Base-by-base conservation (phyloP, 2,888 invertebrate species). In the Rhimphoctona megacephalus region DNA sequence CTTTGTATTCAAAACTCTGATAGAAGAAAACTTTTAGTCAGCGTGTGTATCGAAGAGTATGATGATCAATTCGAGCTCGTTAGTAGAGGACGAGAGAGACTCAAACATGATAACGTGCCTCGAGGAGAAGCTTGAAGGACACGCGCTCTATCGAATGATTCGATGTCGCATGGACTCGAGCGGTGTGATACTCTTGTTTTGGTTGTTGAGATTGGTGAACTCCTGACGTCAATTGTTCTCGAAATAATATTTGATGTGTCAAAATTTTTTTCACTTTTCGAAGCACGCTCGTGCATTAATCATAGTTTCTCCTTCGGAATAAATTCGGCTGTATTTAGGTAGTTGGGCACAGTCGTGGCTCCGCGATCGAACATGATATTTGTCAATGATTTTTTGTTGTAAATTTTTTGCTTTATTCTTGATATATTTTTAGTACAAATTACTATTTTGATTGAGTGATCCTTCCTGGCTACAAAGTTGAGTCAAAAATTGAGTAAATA, bases 151-250 rank as follows among this genome's bases (percentile, higher is more conserved):
- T 61, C 61, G 61, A 61, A 61, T 30, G 30, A 30, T 61, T 61
- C 30, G 61, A 61, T 30, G 61, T 61, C 61, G 17, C 61, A 30
- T 30, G 17, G 30, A 30, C 61, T 17, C 61, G 30, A 61, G 14
- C 61, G 61, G 5, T 61, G 61, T 17, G 61, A 61, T 61, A 36
- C 83, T 77, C 36, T 77, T 61, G 77, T 73, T 52, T 43, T 25
- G n/a, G n/a, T 74, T 64, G 80, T 54, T 19, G 49, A 64, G 84
- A 76, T 81, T 76, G 76, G 64, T 74, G 84, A 85, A 85, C 81
- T 76, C 76, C 36, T 33, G 39, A n/a, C 30, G 76, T 8, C 6
- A 46, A 49, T 70, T 46, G 7, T 70, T 30, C 17, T 46, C 19
- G 25, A 17, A 46, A 49, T 25, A 69, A 70, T 49, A 70, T 70